These are phyloP conservation scores for Andrena hattorfiana DNA, from an alignment of 2,888 invertebrate genomes.

Conservation along the genomic window DNA sequence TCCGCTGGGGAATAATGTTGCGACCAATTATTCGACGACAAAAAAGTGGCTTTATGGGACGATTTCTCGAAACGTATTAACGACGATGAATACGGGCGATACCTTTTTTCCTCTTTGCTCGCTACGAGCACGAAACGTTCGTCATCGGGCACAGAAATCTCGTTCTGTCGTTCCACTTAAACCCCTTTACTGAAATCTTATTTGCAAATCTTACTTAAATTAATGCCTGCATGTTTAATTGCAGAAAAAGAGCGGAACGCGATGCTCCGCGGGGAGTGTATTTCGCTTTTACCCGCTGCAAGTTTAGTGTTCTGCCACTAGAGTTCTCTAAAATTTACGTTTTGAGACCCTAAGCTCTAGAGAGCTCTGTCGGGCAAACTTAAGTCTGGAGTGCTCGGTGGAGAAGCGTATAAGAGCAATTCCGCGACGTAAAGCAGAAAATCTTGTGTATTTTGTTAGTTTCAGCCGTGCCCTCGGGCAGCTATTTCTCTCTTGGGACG, in stretches of 20 bases:
- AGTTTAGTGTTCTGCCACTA: slow-evolving; percentile 54
- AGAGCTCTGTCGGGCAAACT: slow-evolving; percentile 61
- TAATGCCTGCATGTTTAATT: background rate
- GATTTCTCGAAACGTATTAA: slow-evolving; percentile 40
- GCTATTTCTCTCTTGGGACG: slow-evolving; percentile 9
- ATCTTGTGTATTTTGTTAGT: slow-evolving; percentile 60
- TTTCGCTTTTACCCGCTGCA: slow-evolving; percentile 33
- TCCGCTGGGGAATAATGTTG: slow-evolving; percentile 11
- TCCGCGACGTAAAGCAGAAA: slow-evolving; percentile 61
- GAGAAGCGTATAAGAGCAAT: slow-evolving; percentile 58
- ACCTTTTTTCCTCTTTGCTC: background rate
- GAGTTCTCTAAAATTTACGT: slow-evolving; percentile 61
- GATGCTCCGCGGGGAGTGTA: slow-evolving; percentile 2
- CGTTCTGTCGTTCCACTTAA: background rate
- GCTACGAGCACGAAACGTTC: background rate
- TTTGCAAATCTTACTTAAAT: background rate
- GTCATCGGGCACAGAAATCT: background rate
- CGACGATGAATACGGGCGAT: slow-evolving; percentile 27
- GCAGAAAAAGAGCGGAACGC: background rate
- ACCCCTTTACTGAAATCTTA: background rate
- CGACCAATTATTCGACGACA: slow-evolving; percentile 27
- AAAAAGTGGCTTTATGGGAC: slow-evolving; percentile 30
- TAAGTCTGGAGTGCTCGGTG: slow-evolving; percentile 57
- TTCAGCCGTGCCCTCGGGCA: slow-evolving; percentile 48
- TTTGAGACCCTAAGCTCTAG: slow-evolving; percentile 57